Evolutionary conservation across 2,113 vertebrate species (phyloP), one percentile per base, ranked within the genome.

Genomic region (Callopanchax toddi): DNA sequence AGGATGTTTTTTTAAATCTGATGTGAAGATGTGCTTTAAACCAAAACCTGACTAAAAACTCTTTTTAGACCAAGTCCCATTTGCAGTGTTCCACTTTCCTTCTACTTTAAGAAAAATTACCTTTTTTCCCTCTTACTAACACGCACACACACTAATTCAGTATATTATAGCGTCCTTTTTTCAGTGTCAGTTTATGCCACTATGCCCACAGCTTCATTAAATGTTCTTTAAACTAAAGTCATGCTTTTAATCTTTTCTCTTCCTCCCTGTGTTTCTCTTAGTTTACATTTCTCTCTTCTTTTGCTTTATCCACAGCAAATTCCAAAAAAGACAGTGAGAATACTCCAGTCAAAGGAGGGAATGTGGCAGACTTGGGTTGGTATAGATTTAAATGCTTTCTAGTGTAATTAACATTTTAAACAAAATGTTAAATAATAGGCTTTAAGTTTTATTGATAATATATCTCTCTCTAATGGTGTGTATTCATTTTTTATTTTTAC

Each of bases 291-390:
- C 60, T 43, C 34, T 45, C 25, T 48, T 32, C 61, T 42, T 32
- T 72, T 42, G 6, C 58, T 62, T 15, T 39, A 29, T 20, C 10
- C 83, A 45, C 73, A 99, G 97, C 95, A 52, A 96, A 95, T 81
- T 94, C 94, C 71, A 99, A 98, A 92, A 99, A 97, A 76, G 97
- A 98, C 87, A 95, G 90, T 17, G 97, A 98, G 71, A 95, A 94
- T 60, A 95, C 96, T 0, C 97, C 96, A 0, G 92, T 98, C 37
- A 98, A 98, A 83, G 96, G 97, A 78, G 96, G 95, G 46, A 95
- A 93, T 0, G 91, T 95, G 16, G 93, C 94, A 6, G 97, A 98
- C 86, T 83, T 98, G 51, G 96, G 96, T 99, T 89, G 89, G 85
- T 66, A 23, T 60, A 3, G 9, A 23, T 50, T 11, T 15, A 43